A percentile compares a stretch with the other conserved stretches of the same genome.
Conservation (phyloP, 2,888 invertebrate species). For the Torymus tubicola region DNA sequence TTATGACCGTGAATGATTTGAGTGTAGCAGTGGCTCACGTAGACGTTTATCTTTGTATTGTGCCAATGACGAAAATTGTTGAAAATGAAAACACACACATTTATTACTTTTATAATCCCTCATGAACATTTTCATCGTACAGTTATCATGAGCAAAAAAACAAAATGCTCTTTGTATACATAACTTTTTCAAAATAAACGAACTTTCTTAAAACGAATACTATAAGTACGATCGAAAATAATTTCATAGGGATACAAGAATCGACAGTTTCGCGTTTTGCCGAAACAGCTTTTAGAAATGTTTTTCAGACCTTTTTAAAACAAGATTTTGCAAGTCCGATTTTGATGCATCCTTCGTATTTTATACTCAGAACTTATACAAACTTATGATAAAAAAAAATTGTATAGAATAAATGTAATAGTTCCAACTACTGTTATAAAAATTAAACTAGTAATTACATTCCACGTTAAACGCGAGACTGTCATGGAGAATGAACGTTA, state of each 20-base stretch:
- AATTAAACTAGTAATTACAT: conserved; percentile 39
- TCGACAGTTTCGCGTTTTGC: conserved; percentile 56
- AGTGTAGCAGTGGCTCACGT: conserved; percentile 51
- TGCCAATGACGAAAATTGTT: conserved; percentile 56
- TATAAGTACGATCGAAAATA: conserved; percentile 48
- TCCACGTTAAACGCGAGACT: conserved; percentile 55
- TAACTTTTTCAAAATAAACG: conserved; percentile 39
- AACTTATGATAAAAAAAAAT: conserved; percentile 36
- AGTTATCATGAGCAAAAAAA: conserved; percentile 11
- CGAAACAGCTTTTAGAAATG: conserved; percentile 48
- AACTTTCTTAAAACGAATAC: conserved; percentile 15
- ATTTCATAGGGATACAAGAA: conserved; percentile 35
- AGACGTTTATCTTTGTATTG: conserved; percentile 57
- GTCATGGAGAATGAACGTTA: conserved; percentile 53
- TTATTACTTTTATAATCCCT: conserved; percentile 53
- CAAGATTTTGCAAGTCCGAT: conserved; percentile 40
- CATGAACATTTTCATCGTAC: conserved; percentile 51
- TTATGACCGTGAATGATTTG: conserved; percentile 52
- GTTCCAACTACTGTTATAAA: conserved; percentile 21
- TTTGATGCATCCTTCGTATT: conserved; percentile 45
- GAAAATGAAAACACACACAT: conserved; percentile 49
- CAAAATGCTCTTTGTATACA: conserved; percentile 42
- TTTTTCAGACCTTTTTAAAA: conserved; percentile 51
- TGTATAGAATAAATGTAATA: conserved; percentile 49
- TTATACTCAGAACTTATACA: conserved; percentile 50